Conservation (phyloP, 2,113 vertebrate species). For the Aptenodytes forsteri region DNA sequence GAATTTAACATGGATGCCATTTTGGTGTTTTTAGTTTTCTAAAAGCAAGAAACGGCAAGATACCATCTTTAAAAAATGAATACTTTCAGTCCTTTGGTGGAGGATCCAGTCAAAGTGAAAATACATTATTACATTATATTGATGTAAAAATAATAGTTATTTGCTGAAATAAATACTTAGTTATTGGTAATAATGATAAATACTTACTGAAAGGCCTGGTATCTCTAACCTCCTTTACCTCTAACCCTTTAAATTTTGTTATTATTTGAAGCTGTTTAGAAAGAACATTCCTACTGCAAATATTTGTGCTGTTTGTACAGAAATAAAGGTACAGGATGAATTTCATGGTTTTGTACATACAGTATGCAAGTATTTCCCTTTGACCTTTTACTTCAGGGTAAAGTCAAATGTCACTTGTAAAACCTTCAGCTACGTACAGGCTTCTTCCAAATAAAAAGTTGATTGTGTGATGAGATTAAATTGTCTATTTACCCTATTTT, state of each 20-base stretch:
- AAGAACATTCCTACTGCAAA: background rate
- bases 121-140: background rate
- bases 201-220: background rate
- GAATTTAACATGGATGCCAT: background rate
- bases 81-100: background rate
- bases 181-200: background rate
- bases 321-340: background rate
- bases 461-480: background rate
- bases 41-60: background rate
- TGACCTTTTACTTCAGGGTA: background rate
- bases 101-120: background rate
- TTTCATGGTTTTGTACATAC: background rate
- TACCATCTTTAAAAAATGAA: background rate
- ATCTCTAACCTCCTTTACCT: background rate
- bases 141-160: background rate
- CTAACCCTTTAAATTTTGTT: background rate
- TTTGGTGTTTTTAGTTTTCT: background rate
- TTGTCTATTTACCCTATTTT: constrained; percentile 28
- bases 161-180: background rate
- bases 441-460: background rate
- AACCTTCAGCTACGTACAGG: background rate
- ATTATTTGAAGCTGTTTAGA: background rate
- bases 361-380: background rate
- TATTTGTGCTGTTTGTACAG: background rate
- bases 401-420: background rate